Evolutionary conservation across 2,797 vertebrate genomes (phyloP).

Genomic region (Malacoctenus gilli): DNA sequence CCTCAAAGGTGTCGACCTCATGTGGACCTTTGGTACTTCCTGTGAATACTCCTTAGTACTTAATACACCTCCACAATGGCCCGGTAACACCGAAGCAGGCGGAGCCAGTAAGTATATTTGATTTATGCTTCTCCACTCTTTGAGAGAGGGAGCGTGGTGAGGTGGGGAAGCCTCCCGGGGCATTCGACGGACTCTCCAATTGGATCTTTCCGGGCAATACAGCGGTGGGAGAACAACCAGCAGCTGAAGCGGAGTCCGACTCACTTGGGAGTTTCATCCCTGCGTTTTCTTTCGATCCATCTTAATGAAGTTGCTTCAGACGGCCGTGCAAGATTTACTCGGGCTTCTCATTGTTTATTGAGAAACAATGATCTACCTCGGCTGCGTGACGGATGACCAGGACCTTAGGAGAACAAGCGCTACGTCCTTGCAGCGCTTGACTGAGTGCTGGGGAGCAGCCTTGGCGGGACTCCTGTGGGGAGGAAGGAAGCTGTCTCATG

Average conservation of each 20-base stretch:
- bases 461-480: slow-evolving; percentile 39
- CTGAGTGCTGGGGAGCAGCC: slow-evolving; percentile 37
- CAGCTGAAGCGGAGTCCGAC: slow-evolving; percentile 16
- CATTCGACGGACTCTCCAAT: slow-evolving; percentile 40
- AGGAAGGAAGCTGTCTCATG: slow-evolving; percentile 42
- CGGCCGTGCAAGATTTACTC: slow-evolving; percentile 21
- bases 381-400: slow-evolving; percentile 44
- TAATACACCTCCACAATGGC: slow-evolving; percentile 25
- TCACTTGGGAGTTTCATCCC: slow-evolving; percentile 28
- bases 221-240: slow-evolving; percentile 21
- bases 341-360: slow-evolving; percentile 39
- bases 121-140: slow-evolving; percentile 27
- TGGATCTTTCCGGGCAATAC: slow-evolving; percentile 44
- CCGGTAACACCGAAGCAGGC: slow-evolving; percentile 26
- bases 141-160: neutral
- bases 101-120: slow-evolving; percentile 23
- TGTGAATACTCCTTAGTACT: too few species aligned
- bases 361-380: slow-evolving; percentile 46
- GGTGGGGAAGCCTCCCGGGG: slow-evolving; percentile 21
- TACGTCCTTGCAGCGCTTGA: slow-evolving; percentile 27
- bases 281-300: slow-evolving; percentile 34
- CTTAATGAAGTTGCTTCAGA: slow-evolving; percentile 45
- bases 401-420: slow-evolving; percentile 36
- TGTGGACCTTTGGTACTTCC: too few species aligned
- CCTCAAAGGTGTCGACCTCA: too few species aligned